Evolutionary conservation across 92 coral and sea anemone genomes (phyloP).

Genomic region (Porites evermanni): DNA sequence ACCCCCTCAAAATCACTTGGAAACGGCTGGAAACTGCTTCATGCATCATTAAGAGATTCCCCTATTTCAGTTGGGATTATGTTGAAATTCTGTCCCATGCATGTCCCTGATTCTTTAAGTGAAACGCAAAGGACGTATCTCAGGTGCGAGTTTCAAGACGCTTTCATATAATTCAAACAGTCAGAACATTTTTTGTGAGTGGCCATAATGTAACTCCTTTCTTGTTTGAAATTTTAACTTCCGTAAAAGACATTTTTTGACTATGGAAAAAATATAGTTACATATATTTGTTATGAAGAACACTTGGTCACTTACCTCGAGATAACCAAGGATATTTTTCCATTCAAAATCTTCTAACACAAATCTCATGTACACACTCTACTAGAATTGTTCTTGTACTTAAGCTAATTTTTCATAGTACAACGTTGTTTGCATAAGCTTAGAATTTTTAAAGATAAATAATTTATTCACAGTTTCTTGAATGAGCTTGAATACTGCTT

Average conservation of each 20-base stretch:
- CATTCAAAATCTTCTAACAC: neutral
- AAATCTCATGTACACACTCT: conserved; percentile 11
- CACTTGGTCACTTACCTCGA: conserved; percentile 17
- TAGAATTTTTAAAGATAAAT: conserved; percentile 12
- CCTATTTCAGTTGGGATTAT: no score
- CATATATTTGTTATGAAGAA: neutral
- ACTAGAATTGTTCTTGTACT: neutral
- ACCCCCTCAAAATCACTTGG: no score
- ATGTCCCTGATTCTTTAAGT: no score
- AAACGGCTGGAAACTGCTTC: no score
- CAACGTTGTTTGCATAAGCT: conserved; percentile 16
- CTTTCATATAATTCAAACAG: no score
- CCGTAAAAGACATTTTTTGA: neutral
- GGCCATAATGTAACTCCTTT: no score
- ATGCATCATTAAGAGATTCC: no score
- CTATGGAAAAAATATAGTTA: conserved; percentile 17
- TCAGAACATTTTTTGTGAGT: no score
- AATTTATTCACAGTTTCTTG: conserved; percentile 32
- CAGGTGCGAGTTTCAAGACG: no score
- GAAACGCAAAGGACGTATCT: no score
- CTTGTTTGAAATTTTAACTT: no score
- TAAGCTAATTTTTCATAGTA: neutral
- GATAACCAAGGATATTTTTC: neutral
- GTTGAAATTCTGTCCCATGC: no score
- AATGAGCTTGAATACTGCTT: conserved; percentile 1